These are phyloP conservation scores for Ischnus inquisitorius DNA, from an alignment of 2,888 invertebrate species.

Conservation along the genomic window DNA sequence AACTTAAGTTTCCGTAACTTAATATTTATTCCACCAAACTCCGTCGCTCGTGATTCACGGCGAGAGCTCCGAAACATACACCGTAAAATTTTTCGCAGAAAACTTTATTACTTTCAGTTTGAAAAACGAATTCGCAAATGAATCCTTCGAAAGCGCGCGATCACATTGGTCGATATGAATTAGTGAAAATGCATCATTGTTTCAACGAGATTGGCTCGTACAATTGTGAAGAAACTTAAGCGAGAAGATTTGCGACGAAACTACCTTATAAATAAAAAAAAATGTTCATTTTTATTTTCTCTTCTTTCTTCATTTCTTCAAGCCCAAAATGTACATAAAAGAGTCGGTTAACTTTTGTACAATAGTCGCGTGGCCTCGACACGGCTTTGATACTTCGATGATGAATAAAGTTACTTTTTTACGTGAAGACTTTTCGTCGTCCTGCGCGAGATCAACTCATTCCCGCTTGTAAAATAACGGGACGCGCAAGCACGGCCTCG, in stretches of 20 bases:
- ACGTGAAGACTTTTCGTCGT: slow-evolving; percentile 10
- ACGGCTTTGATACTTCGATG: neutral
- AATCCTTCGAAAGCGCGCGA: neutral
- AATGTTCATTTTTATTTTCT: neutral
- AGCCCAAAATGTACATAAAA: slow-evolving; percentile 35
- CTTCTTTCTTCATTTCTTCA: neutral
- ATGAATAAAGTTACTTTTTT: slow-evolving; percentile 45
- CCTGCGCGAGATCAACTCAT: slow-evolving; percentile 14
- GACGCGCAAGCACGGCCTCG: slow-evolving; percentile 90
- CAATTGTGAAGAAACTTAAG: neutral
- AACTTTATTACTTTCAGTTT: neutral
- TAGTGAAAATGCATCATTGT: neutral
- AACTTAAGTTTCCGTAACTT: slow-evolving; percentile 10
- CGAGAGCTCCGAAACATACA: neutral
- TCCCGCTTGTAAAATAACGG: slow-evolving; percentile 41
- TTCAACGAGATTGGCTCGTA: neutral
- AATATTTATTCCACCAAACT: slow-evolving; percentile 6
- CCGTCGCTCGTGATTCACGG: neutral
- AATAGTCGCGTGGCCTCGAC: slow-evolving; percentile 11
- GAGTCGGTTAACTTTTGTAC: slow-evolving; percentile 17
- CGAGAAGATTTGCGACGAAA: slow-evolving; percentile 1
- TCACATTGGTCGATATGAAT: neutral
- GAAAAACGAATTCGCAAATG: neutral
- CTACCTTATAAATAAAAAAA: neutral
- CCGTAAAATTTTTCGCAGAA: neutral